Evolutionary conservation across 2,888 invertebrate genomes (phyloP), one percentile per base, ranked within the genome.

Genomic region (Galeruca laticollis): DNA sequence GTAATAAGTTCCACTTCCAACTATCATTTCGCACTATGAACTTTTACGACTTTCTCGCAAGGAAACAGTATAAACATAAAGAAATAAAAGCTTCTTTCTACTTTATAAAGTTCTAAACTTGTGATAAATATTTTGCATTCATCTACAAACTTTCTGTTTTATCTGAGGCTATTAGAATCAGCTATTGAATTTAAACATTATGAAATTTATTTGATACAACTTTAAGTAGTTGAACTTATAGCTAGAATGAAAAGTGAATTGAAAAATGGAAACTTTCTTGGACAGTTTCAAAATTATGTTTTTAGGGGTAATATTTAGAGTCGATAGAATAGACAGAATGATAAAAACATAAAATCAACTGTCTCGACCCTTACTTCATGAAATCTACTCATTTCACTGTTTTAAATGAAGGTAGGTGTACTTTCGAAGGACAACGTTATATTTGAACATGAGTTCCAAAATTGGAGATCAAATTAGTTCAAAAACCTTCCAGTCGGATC

Each of bases 31-130:
- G 40, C n/a, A n/a, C 40, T 6, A 40, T 40, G 40, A 40, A 40
- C 40, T 47, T 47, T 47, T 47, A 47, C 15, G 47, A 47, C 15
- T 47, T n/a, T 47, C 9, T 40, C 40, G 40, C 13, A 40, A 40
- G n/a, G 40, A 40, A 40, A 2, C 47, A 15, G 47, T 47, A 5
- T 8, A 15, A 4, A 47, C 15, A 47, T 15, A 47, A 15, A 47
- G 47, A 47, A 47, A 47, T 47, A 47, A 47, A 47, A 8, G 47
- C 47, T 47, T 18, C 47, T 15, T 18, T 47, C 18, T 18, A 18
- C 15, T 15, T 47, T 15, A 18, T 2, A 47, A 15, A 15, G 1
- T 47, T 18, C 9, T 2, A 47, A 40, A 40, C 40, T 40, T 40
- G n/a, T 40, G n/a, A 40, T 40, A 40, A 47, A 47, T 18, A 47